Evolutionary conservation across 2,113 vertebrate genomes (phyloP).

Genomic region (Myrmecophaga tridactyla): DNA sequence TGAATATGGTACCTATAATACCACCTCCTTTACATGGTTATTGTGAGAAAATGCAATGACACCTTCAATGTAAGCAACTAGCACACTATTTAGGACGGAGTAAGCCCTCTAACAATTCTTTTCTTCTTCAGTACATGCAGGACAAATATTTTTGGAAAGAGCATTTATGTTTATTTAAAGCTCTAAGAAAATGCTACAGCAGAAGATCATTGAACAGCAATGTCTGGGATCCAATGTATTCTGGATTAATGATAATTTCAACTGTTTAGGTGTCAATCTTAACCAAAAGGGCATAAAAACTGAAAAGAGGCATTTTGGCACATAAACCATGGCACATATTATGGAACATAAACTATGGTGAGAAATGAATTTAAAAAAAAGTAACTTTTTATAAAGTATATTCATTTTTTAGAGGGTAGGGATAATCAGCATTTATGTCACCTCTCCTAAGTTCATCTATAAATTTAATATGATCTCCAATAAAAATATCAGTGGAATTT

Average conservation of each 20-base stretch:
- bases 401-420: constrained; percentile 8
- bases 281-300: not conserved
- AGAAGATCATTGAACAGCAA: not conserved
- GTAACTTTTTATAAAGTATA: not conserved
- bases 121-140: constrained; percentile 1
- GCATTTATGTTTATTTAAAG: constrained; percentile 6
- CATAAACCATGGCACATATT: not conserved
- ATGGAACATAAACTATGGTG: not conserved
- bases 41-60: not conserved
- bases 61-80: not conserved
- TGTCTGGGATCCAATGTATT: not conserved
- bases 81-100: not conserved
- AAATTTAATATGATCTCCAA: too few relatives aligned
- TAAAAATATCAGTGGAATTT: too few relatives aligned
- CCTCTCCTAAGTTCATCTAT: too few relatives aligned
- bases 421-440: too few relatives aligned
- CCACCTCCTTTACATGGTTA: not conserved
- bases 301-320: constrained; percentile 26
- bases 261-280: not conserved
- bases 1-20: not conserved
- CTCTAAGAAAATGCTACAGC: not conserved
- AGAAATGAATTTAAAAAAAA: not conserved
- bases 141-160: constrained; percentile 35
- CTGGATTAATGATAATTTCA: not conserved
- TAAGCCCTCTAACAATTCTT: not conserved